A percentile compares a stretch with the other conserved stretches of the same genome.
Evolutionary conservation across 1,140 invertebrate species (phyloP).

Genomic region (Pissodes strobi): DNA sequence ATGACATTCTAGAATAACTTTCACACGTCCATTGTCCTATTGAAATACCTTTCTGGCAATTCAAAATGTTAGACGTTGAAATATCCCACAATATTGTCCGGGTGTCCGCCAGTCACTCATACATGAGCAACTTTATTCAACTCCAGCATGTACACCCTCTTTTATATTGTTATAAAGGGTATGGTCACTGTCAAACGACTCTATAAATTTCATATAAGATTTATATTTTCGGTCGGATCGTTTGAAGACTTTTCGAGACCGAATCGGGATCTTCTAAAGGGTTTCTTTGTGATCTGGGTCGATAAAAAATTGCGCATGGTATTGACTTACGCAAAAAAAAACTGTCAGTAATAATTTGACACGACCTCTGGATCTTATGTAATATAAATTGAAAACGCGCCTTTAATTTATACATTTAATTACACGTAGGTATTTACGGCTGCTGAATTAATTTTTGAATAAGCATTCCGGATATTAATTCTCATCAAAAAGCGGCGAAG

Average conservation of each 20-base stretch:
- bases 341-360: too few relatives aligned
- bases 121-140: conserved; percentile 21
- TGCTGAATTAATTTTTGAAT: too few relatives aligned
- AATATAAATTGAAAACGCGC: too few relatives aligned
- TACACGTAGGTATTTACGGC: too few relatives aligned
- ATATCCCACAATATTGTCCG: conserved; percentile 12
- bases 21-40: neutral
- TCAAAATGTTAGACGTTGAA: conserved; percentile 16
- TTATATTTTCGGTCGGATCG: conserved; percentile 9
- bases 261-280: neutral
- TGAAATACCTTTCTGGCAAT: neutral
- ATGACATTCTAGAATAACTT: neutral
- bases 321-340: too few relatives aligned
- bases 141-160: conserved; percentile 20
- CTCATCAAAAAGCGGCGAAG: too few relatives aligned
- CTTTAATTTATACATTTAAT: too few relatives aligned
- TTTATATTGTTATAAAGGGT: conserved; percentile 22
- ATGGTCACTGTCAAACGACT: conserved; percentile 24
- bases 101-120: conserved; percentile 21
- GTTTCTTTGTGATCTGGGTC: too few relatives aligned
- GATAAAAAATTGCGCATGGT: too few relatives aligned
- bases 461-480: too few relatives aligned
- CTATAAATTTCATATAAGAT: conserved; percentile 31
- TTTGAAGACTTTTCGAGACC: conserved; percentile 6
- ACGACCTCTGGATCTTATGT: too few relatives aligned